These are phyloP conservation scores for Pandemis cinnamomeana DNA, from an alignment of 2,888 invertebrate species.

Conservation along the genomic window DNA sequence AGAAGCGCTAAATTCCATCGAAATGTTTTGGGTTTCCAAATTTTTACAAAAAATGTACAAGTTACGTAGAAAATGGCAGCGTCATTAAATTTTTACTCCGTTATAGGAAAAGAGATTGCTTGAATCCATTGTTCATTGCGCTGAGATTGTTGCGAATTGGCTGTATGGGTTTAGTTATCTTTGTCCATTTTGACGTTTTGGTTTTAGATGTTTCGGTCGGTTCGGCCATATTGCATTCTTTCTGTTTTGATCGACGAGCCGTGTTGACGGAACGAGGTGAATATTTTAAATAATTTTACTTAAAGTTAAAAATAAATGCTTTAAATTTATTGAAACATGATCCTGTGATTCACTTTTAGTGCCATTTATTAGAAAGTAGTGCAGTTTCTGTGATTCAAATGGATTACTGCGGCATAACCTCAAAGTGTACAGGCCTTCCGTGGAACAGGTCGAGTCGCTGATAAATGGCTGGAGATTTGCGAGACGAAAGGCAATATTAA, in stretches of 20 bases:
- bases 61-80: no score
- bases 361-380: constrained; percentile 31
- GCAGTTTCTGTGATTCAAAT: constrained; percentile 51
- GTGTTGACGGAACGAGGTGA: constrained; percentile 66
- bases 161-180: no score
- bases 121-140: no score
- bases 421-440: constrained; percentile 16
- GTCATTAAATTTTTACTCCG: no score
- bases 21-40: no score
- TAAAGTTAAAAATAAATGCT: constrained; percentile 47
- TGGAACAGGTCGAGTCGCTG: not conserved
- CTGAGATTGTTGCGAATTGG: no score
- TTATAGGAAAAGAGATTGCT: no score
- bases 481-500: not conserved
- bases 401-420: constrained; percentile 61
- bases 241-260: constrained; percentile 68
- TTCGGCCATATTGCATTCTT: constrained; percentile 29
- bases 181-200: no score
- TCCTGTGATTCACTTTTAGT: not conserved
- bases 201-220: no score
- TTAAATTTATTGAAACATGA: constrained; percentile 21
- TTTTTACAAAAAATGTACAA: no score
- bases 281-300: constrained; percentile 42
- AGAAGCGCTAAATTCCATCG: no score
- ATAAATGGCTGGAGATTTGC: not conserved